These are phyloP conservation scores for Cotesia vestalis DNA, from an alignment of 1,140 invertebrate species.

Conservation along the genomic window DNA sequence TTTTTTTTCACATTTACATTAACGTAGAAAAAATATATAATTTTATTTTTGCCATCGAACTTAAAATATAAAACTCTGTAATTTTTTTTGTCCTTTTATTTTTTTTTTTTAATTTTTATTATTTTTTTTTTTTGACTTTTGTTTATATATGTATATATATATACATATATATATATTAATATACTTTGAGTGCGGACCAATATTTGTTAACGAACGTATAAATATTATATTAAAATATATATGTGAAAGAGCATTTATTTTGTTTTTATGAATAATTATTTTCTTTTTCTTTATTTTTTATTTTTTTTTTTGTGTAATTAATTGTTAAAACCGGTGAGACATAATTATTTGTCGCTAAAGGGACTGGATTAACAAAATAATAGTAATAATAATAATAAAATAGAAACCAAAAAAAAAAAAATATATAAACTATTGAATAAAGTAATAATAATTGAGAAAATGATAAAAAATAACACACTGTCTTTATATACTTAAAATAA, in stretches of 20 bases:
- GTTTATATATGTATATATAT: constrained; percentile 2
- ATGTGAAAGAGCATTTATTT: too few relatives aligned
- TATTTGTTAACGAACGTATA: constrained; percentile 17
- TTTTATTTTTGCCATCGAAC: constrained; percentile 56
- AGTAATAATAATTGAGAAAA: too few relatives aligned
- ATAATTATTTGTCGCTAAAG: too few relatives aligned
- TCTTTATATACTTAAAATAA: constrained; percentile 8
- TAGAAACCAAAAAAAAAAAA: not conserved
- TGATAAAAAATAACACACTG: constrained; percentile 6
- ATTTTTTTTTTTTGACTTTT: constrained; percentile 26
- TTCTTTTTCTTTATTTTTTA: too few relatives aligned
- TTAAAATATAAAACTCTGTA: constrained; percentile 57
- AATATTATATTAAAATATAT: too few relatives aligned
- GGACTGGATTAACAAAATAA: not conserved
- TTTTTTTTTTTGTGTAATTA: too few relatives aligned
- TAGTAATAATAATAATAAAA: not conserved
- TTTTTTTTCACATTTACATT: constrained; percentile 57
- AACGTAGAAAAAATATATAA: constrained; percentile 67
- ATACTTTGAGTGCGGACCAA: constrained; percentile 23
- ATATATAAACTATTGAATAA: not conserved
- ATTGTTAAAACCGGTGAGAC: too few relatives aligned
- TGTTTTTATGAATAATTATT: too few relatives aligned
- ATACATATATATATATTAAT: not conserved
- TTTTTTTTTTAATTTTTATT: constrained; percentile 25
- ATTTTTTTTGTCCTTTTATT: constrained; percentile 40